Conservation (phyloP, 2,797 vertebrate genomes). For the Sebastes aleutianus region DNA sequence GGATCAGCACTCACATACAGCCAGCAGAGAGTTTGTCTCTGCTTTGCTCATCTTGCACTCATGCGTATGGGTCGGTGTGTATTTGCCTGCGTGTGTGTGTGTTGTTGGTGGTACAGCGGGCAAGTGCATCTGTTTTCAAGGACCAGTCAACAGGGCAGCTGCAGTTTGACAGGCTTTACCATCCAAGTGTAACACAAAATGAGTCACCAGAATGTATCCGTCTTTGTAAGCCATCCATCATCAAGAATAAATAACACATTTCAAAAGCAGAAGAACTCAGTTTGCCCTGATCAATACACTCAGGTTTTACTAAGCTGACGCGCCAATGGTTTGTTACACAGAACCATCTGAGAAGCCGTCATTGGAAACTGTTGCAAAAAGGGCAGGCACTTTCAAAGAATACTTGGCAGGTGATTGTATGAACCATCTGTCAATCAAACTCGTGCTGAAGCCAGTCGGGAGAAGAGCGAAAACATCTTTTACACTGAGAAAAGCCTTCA, state of each 20-base stretch:
- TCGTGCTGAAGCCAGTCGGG: neutral
- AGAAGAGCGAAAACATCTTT: neutral
- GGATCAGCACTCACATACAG: conserved; percentile 63
- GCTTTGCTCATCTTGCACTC: conserved; percentile 47
- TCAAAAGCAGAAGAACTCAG: neutral
- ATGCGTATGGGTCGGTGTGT: neutral
- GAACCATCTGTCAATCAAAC: neutral
- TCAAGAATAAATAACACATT: neutral
- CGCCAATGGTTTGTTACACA: neutral
- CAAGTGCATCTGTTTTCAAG: conserved; percentile 35
- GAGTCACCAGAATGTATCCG: neutral
- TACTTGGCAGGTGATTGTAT: neutral
- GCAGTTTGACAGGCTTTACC: conserved; percentile 27
- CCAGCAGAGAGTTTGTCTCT: conserved; percentile 30
- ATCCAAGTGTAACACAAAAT: conserved; percentile 14
- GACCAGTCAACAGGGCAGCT: conserved; percentile 23
- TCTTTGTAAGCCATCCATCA: neutral
- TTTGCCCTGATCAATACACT: neutral
- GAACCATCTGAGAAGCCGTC: neutral
- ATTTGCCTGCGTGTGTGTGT: conserved; percentile 1
- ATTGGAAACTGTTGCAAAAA: neutral
- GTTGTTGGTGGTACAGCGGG: neutral
- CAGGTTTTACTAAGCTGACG: neutral
- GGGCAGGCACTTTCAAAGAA: neutral
- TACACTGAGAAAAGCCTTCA: too few species aligned